Percentiles rank a stretch among this genome's conserved stretches.
These are phyloP conservation scores for Phymanthus crucifer DNA, from an alignment of 92 coral and sea anemone genomes.

Conservation along the genomic window DNA sequence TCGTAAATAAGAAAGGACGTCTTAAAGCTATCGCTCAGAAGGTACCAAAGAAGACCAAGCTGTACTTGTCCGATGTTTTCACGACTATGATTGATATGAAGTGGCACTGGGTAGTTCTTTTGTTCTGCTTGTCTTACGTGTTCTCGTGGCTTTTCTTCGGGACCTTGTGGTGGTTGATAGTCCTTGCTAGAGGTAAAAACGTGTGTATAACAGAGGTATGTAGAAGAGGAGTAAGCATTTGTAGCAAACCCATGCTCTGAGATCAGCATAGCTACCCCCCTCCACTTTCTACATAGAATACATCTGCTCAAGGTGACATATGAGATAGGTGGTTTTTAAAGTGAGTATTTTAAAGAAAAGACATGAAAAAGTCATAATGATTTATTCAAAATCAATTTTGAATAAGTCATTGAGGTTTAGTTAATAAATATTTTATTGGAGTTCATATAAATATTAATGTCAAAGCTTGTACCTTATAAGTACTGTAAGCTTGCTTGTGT, in stretches of 20 bases:
- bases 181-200: constrained; percentile 68
- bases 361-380: too few relatives aligned
- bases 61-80: constrained; percentile 76
- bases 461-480: too few relatives aligned
- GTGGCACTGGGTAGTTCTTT: constrained; percentile 79
- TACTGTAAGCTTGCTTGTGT: too few relatives aligned
- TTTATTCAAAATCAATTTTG: too few relatives aligned
- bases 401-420: too few relatives aligned
- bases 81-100: constrained; percentile 81
- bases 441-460: too few relatives aligned
- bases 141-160: constrained; percentile 84
- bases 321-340: too few relatives aligned
- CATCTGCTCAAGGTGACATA: too few relatives aligned
- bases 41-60: constrained; percentile 65
- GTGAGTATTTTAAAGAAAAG: too few relatives aligned
- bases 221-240: not conserved
- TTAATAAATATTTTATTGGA: too few relatives aligned
- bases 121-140: constrained; percentile 78
- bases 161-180: constrained; percentile 82
- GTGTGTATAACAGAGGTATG: constrained; percentile 82
- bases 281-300: too few relatives aligned
- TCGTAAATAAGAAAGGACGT: constrained; percentile 72
- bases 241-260: too few relatives aligned
- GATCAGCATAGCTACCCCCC: not conserved
- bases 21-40: constrained; percentile 69